Base-by-base conservation (phyloP, 2,888 invertebrate species). In the Trichopoda pennipes region DNA sequence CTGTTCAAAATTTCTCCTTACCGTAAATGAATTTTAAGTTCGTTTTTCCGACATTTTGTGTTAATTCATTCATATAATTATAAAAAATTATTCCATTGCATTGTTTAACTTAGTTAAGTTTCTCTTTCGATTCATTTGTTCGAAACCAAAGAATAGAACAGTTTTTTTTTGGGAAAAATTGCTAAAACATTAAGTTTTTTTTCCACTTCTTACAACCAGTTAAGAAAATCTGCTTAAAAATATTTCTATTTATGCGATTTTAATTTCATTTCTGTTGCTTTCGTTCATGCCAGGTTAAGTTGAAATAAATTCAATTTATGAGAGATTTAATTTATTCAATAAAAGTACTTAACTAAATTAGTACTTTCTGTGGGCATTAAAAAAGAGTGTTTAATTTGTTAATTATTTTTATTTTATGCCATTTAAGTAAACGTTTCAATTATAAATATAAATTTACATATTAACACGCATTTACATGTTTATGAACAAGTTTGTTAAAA, bases 261-360 rank as follows among this genome's bases (percentile, higher is more conserved):
- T 44, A 55, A 44, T 56, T 56, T 44, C 14, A 61, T 32, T 53
- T 61, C 12, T 42, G 17, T 8, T 44, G 51, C 44, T 56, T 63
- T 17, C 47, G 47, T 38, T 21, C 55, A 28, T 56, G 19, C 8
- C 14, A 56, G 16, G 4, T 55, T 69, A n/a, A n/a, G 69, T 55
- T 6, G 8, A 7, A 44, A 49, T 23, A 70, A 70, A 56, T 49
- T 38, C 35, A 8, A 55, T 69, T 47, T 6, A 38, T 14, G 12
- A 47, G 28, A 49, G 21, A 16, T 44, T 47, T 6, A 58, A 64
- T 51, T 60, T 79, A 60, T 69, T 17, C 60, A 69, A 23, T n/a
- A 55, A 51, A 58, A 53, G 58, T 58, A 58, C 49, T 58, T 16
- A 14, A 53, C 6, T 21, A 73, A 79, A 79, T 66, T 72, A 64